phyloP scores from a whole-genome alignment of 2,113 vertebrate species.

The Apeltes quadracus region DNA sequence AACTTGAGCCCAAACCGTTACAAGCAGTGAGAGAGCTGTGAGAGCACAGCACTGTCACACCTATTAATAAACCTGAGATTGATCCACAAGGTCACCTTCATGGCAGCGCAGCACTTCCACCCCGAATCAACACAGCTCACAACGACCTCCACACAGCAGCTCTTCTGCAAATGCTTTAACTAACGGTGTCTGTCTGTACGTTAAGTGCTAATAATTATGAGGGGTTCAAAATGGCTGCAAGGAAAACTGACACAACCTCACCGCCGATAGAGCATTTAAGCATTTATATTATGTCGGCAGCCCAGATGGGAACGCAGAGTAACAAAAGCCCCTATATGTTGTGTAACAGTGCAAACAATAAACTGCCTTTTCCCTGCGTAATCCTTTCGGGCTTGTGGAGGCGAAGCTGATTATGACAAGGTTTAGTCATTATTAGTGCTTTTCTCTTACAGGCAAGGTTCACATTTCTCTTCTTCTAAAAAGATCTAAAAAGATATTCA shows the following conservation, averaged over 20 bases:
- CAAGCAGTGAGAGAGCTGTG: constrained; percentile 28
- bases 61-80: constrained; percentile 59
- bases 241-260: constrained; percentile 10
- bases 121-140: constrained; percentile 38
- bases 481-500: neutral
- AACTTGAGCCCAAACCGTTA: constrained; percentile 13
- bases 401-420: constrained; percentile 7
- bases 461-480: neutral
- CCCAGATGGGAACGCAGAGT: neutral
- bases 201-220: constrained; percentile 38
- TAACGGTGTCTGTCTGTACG: constrained; percentile 17
- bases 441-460: neutral
- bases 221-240: constrained; percentile 30
- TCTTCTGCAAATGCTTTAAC: neutral
- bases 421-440: constrained; percentile 9
- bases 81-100: constrained; percentile 79
- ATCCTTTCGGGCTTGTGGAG: constrained; percentile 9
- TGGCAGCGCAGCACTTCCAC: constrained; percentile 51
- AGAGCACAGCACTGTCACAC: constrained; percentile 32
- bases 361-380: neutral
- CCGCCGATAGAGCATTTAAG: constrained; percentile 3
- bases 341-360: constrained; percentile 22
- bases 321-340: constrained; percentile 21
- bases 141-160: constrained; percentile 21
- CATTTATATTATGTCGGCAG: constrained; percentile 21